Evolutionary conservation across 2,797 vertebrate genomes (phyloP).

Genomic region (Eulemur mongoz): DNA sequence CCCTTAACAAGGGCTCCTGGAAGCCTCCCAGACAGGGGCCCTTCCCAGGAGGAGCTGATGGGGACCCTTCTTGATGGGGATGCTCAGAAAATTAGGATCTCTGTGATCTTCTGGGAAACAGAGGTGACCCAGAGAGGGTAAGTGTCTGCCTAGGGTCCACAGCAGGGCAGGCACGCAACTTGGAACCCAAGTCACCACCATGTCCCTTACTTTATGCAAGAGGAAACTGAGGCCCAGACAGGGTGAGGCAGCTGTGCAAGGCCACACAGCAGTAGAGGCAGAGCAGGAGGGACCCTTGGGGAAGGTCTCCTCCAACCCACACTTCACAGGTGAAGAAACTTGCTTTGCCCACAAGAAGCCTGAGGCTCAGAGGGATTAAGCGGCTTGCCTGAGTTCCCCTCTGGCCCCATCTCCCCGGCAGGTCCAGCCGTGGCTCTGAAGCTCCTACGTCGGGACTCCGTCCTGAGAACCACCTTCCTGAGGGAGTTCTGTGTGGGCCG

Average conservation of each 20-base stretch:
- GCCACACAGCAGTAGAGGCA: background rate
- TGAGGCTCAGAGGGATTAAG: background rate
- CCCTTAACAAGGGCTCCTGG: background rate
- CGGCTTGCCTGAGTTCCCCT: background rate
- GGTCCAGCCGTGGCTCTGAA: conserved; percentile 91
- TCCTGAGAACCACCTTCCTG: conserved; percentile 88
- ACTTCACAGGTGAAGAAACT: background rate
- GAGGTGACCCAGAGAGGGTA: background rate
- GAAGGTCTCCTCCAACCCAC: background rate
- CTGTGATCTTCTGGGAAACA: background rate
- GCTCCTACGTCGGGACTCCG: conserved; percentile 87
- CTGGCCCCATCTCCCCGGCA: conserved; percentile 46
- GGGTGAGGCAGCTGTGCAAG: background rate
- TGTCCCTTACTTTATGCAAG: background rate
- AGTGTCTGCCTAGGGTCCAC: background rate
- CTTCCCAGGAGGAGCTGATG: background rate
- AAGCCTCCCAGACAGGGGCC: background rate
- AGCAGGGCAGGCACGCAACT: background rate
- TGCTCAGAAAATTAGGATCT: background rate
- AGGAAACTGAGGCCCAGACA: background rate
- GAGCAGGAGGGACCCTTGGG: background rate
- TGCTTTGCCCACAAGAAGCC: background rate
- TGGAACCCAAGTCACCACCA: background rate
- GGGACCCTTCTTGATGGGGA: background rate
- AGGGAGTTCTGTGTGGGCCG: conserved; percentile 92